Percentiles rank a stretch among this genome's conserved stretches.
Evolutionary conservation across 2,888 invertebrate species (phyloP).

Genomic region (Macaria liturata): DNA sequence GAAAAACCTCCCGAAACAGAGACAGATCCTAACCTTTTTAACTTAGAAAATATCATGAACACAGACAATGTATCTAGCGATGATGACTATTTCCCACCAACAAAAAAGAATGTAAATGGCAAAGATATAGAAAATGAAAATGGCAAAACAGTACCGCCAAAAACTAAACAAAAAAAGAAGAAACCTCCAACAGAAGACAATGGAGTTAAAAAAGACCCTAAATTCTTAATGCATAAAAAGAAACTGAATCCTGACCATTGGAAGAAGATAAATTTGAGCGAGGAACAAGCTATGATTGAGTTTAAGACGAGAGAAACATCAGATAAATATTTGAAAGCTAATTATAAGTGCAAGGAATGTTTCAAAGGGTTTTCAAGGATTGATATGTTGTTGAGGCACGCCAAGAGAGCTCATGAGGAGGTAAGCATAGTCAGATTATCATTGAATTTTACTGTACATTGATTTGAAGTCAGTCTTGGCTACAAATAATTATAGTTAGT

Average conservation of each 20-base stretch:
- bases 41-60: conserved; percentile 25
- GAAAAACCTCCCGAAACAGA: conserved; percentile 12
- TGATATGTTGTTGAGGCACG: conserved; percentile 63
- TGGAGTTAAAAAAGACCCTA: conserved; percentile 23
- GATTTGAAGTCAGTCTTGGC: too few relatives aligned
- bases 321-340: conserved; percentile 53
- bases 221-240: conserved; percentile 35
- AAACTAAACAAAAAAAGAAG: conserved; percentile 20
- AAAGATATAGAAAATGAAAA: conserved; percentile 22
- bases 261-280: conserved; percentile 56
- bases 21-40: conserved; percentile 8
- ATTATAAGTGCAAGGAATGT: conserved; percentile 62
- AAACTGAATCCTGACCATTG: conserved; percentile 57
- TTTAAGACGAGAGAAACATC: conserved; percentile 53
- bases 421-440: conserved; percentile 10
- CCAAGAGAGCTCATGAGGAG: conserved; percentile 52
- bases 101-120: conserved; percentile 14
- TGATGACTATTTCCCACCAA: conserved; percentile 22
- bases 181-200: conserved; percentile 8
- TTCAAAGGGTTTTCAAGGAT: conserved; percentile 66
- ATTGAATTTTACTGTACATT: too few relatives aligned
- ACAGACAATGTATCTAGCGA: conserved; percentile 22
- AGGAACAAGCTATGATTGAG: conserved; percentile 61
- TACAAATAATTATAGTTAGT: too few relatives aligned
- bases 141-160: conserved; percentile 11